Evolutionary conservation across 2,113 vertebrate species (phyloP), one percentile per base, ranked within the genome.

Genomic region (Australoheros scitulus): DNA sequence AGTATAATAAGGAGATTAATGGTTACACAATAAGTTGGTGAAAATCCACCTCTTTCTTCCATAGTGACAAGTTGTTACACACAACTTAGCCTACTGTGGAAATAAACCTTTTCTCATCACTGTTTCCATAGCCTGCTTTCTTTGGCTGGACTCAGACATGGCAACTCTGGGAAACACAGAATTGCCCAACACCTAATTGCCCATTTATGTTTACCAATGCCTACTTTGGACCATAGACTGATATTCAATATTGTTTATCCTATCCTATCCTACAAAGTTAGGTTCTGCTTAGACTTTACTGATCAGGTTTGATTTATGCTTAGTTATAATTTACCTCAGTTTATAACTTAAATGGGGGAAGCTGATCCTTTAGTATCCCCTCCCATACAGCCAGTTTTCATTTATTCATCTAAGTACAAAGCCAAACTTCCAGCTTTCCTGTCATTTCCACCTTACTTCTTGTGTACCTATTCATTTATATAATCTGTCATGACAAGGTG

Each of bases 1-100:
- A 89, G 68, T 87, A 76, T 76, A 80, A 55, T 87, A 91, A 94
- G 88, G 56, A 90, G 94, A 94, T 95, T 94, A 92, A 90, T 78
- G 64, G 85, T 94, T 94, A 94, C 78, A 91, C 94, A 95, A 95
- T 77, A 74, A 70, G 77, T 83, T 70, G 56, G 79, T 83, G 57
- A 83, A 91, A 89, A 90, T 88, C 77, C 83, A 85, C 70, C 50
- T 81, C 60, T 87, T 61, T 72, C 63, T 77, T 82, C 52, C 80
- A 58, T 41, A 80, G 20, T 61, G 61, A 86, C 60, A 79, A 61
- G 87, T 76, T 83, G 68, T 80, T 86, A 81, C 81, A 80, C 83
- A 92, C 61, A 78, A 32, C 20, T 76, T 63, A 47, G 15, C 60
- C 61, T 34, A 29, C 24, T 72, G 82, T 34, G 61, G 52, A 52